Base-by-base conservation (phyloP, 2,797 vertebrate genomes). In the Anisognathus igniventris region DNA sequence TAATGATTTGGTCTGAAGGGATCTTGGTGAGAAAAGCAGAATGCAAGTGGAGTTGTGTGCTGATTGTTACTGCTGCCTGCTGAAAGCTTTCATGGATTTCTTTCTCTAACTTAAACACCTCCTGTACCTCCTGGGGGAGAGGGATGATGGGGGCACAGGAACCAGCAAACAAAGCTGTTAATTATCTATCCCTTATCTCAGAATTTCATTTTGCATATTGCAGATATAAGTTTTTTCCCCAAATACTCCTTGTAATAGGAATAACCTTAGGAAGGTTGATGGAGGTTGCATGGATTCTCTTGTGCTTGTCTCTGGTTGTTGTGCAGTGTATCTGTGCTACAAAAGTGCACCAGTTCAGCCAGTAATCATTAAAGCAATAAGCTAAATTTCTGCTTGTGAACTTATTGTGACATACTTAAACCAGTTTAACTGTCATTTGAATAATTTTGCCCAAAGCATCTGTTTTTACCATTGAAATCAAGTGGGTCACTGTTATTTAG, bases 71-170 rank as follows among this genome's bases (percentile, higher is more conserved):
- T 68, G 1, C 31, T 76, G 21, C 74, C 35, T 81, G 57, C 73
- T 67, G 64, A 13, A 64, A 67, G 21, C 27, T 60, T 64, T 64
- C 8, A 3, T 84, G 44, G 14, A 35, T 66, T 92, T 48, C 30
- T 31, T 47, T 53, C 40, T 70, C 5, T 51, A 19, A 45, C 40
- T 75, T 42, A 14, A 56, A 35, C 15, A 14, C 12, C 70, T 61
- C 2, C 14, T n/a, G 0, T 48, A 10, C 14, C 17, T 21, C 37
- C 16, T 37, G 33, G 10, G 51, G 9, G 6, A 30, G 33, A 27
- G 7, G 4, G 12, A 13, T 61, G 48, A 27, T 54, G 22, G 18
- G 17, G 20, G 8, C 6, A 31, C 56, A 62, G 57, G 35, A 12
- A 8, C 0, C 23, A 68, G 44, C 58, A 76, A 27, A 39, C 25